A percentile compares a stretch with the other conserved stretches of the same genome.
Evolutionary conservation across 2,113 vertebrate species (phyloP).

Genomic region (Cryptoleucopteryx plumbea): DNA sequence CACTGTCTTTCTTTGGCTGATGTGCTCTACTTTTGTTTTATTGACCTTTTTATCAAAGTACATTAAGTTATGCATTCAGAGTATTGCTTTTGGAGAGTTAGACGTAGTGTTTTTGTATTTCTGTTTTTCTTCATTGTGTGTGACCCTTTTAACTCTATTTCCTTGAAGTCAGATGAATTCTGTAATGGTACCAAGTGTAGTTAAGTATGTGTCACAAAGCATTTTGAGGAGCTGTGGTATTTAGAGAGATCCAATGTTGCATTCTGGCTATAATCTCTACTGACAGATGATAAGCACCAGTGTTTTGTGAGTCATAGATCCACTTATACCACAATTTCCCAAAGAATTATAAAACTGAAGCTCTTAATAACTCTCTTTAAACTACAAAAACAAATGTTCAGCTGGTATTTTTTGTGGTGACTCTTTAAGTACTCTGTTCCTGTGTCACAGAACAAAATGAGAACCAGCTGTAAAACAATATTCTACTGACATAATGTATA

Average conservation of each 20-base stretch:
- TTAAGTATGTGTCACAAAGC: neutral
- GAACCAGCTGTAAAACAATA: conserved; percentile 33
- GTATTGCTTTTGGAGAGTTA: neutral
- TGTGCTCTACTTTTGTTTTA: neutral
- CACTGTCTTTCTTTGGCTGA: neutral
- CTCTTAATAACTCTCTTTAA: conserved; percentile 48
- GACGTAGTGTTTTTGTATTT: neutral
- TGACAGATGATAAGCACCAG: conserved; percentile 36
- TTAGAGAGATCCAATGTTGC: neutral
- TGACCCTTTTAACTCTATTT: neutral
- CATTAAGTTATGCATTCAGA: neutral
- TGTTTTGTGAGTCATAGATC: conserved; percentile 43
- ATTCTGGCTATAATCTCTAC: neutral
- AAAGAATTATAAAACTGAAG: conserved; percentile 29
- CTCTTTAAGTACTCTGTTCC: conserved; percentile 38
- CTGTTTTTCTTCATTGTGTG: neutral
- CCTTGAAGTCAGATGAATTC: conserved; percentile 21
- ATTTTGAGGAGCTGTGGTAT: neutral
- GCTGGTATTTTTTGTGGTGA: conserved; percentile 41
- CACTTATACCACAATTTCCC: conserved; percentile 56
- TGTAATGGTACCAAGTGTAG: neutral
- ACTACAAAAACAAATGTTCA: conserved; percentile 41
- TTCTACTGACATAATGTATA: conserved; percentile 1
- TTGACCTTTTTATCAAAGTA: neutral
- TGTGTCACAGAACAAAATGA: conserved; percentile 37